Evolutionary conservation across 2,888 invertebrate species (phyloP).

Genomic region (Listrodromus nycthemerus): DNA sequence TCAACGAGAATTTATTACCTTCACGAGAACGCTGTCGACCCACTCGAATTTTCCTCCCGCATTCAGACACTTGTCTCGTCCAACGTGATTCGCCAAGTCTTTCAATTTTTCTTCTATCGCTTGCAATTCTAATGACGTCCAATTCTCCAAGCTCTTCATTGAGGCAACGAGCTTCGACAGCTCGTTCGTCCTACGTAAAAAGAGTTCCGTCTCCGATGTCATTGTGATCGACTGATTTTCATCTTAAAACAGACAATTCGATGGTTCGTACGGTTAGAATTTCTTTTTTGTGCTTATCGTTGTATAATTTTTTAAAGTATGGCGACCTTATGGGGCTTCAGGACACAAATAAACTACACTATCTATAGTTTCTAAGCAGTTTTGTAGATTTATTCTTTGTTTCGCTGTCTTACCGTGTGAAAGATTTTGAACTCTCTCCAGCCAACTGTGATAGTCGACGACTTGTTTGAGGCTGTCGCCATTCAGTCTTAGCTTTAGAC

Average conservation of each 20-base stretch:
- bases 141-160: constrained; percentile 72
- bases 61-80: constrained; percentile 88
- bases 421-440: constrained; percentile 77
- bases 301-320: too few relatives aligned
- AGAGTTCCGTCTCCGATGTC: constrained; percentile 84
- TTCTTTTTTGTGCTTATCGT: too few relatives aligned
- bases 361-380: too few relatives aligned
- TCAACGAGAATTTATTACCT: constrained; percentile 84
- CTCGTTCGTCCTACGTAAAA: constrained; percentile 83
- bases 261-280: background rate
- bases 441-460: constrained; percentile 74
- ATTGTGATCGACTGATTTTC: constrained; percentile 79
- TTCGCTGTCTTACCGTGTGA: constrained; percentile 74
- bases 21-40: constrained; percentile 95
- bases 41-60: constrained; percentile 97
- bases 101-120: constrained; percentile 82
- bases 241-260: constrained; percentile 61
- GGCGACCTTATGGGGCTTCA: too few relatives aligned
- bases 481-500: constrained; percentile 83
- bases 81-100: constrained; percentile 84
- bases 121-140: constrained; percentile 72
- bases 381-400: background rate
- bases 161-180: constrained; percentile 79
- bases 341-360: too few relatives aligned
- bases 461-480: constrained; percentile 72